These are phyloP conservation scores for Zelostemma sp. DNA, from an alignment of 1,140 invertebrate genomes.

Conservation along the genomic window DNA sequence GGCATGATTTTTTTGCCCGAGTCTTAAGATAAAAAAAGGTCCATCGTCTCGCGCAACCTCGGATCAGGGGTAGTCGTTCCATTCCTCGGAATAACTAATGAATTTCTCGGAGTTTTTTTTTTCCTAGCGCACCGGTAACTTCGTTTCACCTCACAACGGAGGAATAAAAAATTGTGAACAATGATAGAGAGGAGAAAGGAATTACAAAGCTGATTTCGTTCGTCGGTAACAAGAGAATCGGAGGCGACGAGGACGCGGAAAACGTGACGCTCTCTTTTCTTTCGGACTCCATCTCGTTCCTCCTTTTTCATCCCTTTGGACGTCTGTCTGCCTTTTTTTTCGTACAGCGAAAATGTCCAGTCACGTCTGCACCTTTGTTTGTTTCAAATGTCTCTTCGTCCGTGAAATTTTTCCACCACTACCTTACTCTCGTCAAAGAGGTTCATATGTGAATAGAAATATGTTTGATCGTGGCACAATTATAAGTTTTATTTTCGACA, in stretches of 20 bases:
- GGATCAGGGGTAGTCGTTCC: constrained; percentile 42
- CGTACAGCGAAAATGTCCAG: constrained; percentile 41
- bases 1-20: constrained; percentile 23
- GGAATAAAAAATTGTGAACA: constrained; percentile 53
- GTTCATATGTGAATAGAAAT: constrained; percentile 9
- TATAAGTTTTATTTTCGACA: background rate
- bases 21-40: constrained; percentile 28
- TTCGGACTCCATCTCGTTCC: constrained; percentile 21
- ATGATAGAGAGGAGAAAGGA: constrained; percentile 49
- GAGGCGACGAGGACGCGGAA: constrained; percentile 46
- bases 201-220: constrained; percentile 52
- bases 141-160: constrained; percentile 56
- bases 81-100: constrained; percentile 50
- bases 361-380: constrained; percentile 44
- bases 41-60: constrained; percentile 21
- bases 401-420: constrained; percentile 28
- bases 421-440: constrained; percentile 31
- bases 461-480: constrained; percentile 4
- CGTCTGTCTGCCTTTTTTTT: constrained; percentile 38
- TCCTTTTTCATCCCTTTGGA: constrained; percentile 35
- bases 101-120: constrained; percentile 39
- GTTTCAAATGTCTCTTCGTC: constrained; percentile 22
- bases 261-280: constrained; percentile 48
- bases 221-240: constrained; percentile 48
- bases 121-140: constrained; percentile 56